Base-by-base conservation (phyloP, 2,888 invertebrate genomes). In the Sympetrum striolatum region DNA sequence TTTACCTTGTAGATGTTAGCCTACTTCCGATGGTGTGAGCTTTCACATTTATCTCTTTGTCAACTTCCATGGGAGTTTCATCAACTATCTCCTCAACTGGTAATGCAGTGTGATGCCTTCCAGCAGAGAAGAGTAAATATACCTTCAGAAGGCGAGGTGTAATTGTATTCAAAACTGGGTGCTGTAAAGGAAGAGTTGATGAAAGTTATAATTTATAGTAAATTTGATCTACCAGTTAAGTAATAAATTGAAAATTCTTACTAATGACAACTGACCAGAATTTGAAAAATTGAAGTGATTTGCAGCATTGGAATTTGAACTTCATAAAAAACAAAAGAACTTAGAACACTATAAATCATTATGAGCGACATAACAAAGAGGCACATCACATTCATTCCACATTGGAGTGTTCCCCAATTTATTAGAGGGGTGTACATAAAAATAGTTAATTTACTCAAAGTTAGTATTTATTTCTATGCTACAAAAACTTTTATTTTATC, bases 81-180 rank as follows among this genome's bases (percentile, higher is more conserved):
- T 31, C 64, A 10, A 22, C 4, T 15, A 58, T 22, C 25, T 82
- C 22, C 22, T 81, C 39, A 60, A 12, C 37, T 1, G n/a, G 90
- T 14, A 82, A 60, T 18, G 82, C 39, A 44, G 90, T 73, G 91
- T 97, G 96, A 91, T 97, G 96, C 92, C 96, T 95, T 2, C 97
- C 97, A 80, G 96, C 95, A 37, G 97, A 97, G 93, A 98, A 97
- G 93, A 97, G 95, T 93, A 97, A 95, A 93, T 97, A 98, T 0
- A 98, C 97, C 93, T 97, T 96, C 6, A 98, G 96, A 93, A 99
- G 96, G 93, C 96, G 96, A 90, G 96, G 95, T 2, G 96, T 95
- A 10, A 98, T 96, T 0, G 97, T 96, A n/a, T 95, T 94, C 90
- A 98, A 94, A 91, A 94, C 94, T 0, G 97, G 96, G 94, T 96